Conservation (phyloP, 2,888 invertebrate genomes). For the Chymomyza amoena region DNA sequence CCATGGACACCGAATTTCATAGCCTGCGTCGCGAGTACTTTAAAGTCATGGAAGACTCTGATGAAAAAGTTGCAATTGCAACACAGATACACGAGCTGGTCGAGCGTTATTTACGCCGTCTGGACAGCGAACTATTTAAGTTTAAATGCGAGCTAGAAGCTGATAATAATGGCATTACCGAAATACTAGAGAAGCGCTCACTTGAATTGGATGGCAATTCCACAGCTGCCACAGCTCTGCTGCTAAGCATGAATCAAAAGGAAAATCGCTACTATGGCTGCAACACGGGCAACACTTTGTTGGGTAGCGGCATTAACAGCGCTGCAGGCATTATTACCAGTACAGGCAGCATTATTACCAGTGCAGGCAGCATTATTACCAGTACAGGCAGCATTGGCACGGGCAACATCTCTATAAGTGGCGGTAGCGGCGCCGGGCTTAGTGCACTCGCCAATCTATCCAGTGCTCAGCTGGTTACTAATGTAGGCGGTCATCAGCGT, state of each 20-base stretch:
- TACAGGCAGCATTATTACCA: constrained; percentile 45
- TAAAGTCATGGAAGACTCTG: constrained; percentile 95
- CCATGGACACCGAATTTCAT: constrained; percentile 90
- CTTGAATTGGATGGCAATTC: constrained; percentile 87
- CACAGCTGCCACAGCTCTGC: constrained; percentile 79
- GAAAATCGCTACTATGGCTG: constrained; percentile 85
- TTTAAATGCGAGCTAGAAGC: constrained; percentile 99
- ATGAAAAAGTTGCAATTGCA: constrained; percentile 96
- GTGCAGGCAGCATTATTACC: constrained; percentile 47
- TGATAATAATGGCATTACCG: constrained; percentile 98
- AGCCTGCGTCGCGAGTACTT: constrained; percentile 92
- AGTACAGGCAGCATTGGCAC: constrained; percentile 44
- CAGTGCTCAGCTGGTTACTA: constrained; percentile 11
- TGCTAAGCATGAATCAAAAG: constrained; percentile 85
- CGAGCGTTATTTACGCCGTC: constrained; percentile 92
- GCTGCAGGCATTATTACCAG: constrained; percentile 52
- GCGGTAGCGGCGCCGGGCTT: constrained; percentile 28
- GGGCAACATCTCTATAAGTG: constrained; percentile 2
- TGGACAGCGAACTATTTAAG: constrained; percentile 94
- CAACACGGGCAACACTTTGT: constrained; percentile 19
- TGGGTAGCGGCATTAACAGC: constrained; percentile 41
- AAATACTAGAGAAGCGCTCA: constrained; percentile 94
- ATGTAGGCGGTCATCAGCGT: constrained; percentile 47
- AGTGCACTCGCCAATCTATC: constrained; percentile 27
- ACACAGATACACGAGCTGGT: constrained; percentile 97